Conservation (phyloP, 2,113 vertebrate species). For the Casuarius casuarius region DNA sequence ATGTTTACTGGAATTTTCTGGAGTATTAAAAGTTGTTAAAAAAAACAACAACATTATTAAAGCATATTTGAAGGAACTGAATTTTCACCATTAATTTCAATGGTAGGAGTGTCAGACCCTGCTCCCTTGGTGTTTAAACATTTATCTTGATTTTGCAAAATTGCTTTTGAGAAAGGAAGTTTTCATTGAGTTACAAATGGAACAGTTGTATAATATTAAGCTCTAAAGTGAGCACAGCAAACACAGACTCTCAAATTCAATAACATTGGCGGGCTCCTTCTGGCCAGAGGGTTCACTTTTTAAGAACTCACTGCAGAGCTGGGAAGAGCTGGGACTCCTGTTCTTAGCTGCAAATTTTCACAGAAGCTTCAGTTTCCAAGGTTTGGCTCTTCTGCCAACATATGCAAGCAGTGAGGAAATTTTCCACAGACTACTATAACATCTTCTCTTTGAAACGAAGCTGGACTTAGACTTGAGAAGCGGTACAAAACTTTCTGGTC, state of each 20-base stretch:
- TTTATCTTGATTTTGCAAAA: neutral
- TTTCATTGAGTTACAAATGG: neutral
- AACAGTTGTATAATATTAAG: neutral
- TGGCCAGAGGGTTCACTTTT: neutral
- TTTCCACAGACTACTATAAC: neutral
- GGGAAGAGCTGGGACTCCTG: neutral
- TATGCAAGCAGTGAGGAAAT: neutral
- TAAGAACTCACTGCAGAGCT: neutral
- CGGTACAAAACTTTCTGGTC: neutral
- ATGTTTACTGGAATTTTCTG: neutral
- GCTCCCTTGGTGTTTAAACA: neutral
- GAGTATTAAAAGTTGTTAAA: neutral
- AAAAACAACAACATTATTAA: neutral
- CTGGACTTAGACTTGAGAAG: neutral
- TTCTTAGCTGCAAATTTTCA: neutral
- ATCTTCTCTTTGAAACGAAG: neutral
- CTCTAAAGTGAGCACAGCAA: neutral
- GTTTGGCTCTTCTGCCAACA: neutral
- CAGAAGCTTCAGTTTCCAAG: neutral
- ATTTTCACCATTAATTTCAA: neutral
- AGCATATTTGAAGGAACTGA: neutral
- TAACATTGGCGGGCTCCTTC: neutral
- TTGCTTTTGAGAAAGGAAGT: neutral
- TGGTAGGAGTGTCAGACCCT: neutral
- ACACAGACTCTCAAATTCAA: neutral